Evolutionary conservation across 1,140 invertebrate genomes (phyloP).

Genomic region (Cotesia glomerata): DNA sequence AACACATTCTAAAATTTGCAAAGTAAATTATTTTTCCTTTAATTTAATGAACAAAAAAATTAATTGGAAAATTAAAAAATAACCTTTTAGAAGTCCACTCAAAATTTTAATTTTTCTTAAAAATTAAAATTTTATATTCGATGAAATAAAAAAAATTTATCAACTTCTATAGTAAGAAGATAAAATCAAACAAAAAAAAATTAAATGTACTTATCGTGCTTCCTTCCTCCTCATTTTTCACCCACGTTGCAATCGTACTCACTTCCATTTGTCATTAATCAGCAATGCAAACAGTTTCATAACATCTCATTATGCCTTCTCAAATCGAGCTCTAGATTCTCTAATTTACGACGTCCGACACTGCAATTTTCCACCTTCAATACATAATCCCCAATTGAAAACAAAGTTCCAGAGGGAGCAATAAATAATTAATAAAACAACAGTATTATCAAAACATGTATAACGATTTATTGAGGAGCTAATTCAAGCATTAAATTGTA

Average conservation of each 20-base stretch:
- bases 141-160: no score
- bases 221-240: neutral
- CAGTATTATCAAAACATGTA: conserved; percentile 59
- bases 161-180: no score
- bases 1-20: no score
- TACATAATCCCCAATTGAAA: neutral
- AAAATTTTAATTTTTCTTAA: no score
- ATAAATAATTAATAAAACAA: neutral
- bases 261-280: conserved; percentile 35
- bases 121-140: no score
- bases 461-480: conserved; percentile 61
- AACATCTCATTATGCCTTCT: conserved; percentile 35
- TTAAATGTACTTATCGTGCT: no score
- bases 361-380: neutral
- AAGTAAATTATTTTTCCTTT: no score
- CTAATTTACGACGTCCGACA: neutral
- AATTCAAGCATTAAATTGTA: conserved; percentile 55
- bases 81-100: no score
- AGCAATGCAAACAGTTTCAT: conserved; percentile 42
- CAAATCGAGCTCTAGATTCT: neutral
- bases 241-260: conserved; percentile 1
- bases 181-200: no score
- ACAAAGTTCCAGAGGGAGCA: no score
- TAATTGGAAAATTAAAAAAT: no score
- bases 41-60: no score